Base-by-base conservation (phyloP, 2,797 vertebrate genomes). In the Sciaenops ocellatus region DNA sequence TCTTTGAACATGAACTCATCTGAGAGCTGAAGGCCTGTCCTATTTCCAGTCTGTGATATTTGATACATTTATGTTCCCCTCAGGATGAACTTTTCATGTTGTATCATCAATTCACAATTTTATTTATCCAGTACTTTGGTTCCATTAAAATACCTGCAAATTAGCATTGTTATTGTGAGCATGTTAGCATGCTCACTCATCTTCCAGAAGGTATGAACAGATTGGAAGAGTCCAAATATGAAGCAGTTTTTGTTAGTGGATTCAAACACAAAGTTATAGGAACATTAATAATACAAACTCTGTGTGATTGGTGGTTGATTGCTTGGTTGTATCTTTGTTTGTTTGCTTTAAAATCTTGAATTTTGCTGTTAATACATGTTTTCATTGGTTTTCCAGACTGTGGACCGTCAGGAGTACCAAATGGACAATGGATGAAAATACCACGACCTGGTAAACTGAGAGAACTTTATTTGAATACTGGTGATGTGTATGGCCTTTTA, bases 361-460 rank as follows among this genome's bases (percentile, higher is more conserved):
- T 8, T 65, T 0, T 70, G 8, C 22, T 70, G 44, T 0, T 79
- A 20, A 76, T 62, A 15, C 3, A 38, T 61, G 1, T 73, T 69
- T 26, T 8, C 17, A 20, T 61, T 44, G 10, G 11, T 79, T n/a
- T 86, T 78, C 12, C 55, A 95, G 93, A 92, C 78, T 94, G 93
- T 83, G 88, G 89, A 75, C 87, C 85, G 54, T 89, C 90, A 38
- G 90, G 90, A 84, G 22, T 83, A 22, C 85, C 85, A 62, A 89
- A 90, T 44, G 92, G 93, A 75, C 93, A 94, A 26, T 94, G 94
- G 92, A 90, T 94, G 85, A 93, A 94, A 86, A 85, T 92, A 69
- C 85, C 90, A 7, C 80, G 83, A 87, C 84, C 92, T 59, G 93
- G 94, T 94, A 90, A 88, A 74, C 38, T 28, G 7, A n/a, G 7